phyloP scores from a whole-genome alignment of 2,797 vertebrate species.

The Fundulus diaphanus region DNA sequence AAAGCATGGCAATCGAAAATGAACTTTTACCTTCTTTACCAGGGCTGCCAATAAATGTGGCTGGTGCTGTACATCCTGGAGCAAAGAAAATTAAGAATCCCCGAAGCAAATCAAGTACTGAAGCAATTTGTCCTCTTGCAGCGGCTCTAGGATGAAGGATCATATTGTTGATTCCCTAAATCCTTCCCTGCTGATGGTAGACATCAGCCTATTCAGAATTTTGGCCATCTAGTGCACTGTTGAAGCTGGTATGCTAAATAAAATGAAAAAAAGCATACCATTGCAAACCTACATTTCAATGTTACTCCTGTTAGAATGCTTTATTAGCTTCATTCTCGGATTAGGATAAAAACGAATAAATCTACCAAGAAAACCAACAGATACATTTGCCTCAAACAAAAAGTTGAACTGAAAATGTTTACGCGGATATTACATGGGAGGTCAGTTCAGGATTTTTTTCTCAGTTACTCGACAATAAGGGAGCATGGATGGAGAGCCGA shows the following conservation, averaged over 20 bases:
- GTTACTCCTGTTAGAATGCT: slow-evolving; percentile 3
- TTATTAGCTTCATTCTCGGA: neutral
- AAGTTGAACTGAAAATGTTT: neutral
- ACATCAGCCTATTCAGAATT: slow-evolving; percentile 1
- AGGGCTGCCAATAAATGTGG: neutral
- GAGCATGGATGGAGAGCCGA: slow-evolving; percentile 17
- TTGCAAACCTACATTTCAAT: neutral
- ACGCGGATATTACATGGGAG: slow-evolving; percentile 34
- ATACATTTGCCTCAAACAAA: neutral
- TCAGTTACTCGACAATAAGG: neutral
- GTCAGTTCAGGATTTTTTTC: slow-evolving; percentile 14
- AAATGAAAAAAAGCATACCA: too few species aligned
- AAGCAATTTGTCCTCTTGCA: neutral
- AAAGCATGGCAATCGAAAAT: neutral
- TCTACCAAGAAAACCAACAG: neutral
- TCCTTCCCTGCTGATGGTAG: neutral
- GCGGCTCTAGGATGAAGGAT: too few species aligned
- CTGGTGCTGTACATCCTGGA: neutral
- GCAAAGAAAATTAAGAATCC: neutral
- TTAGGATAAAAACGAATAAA: slow-evolving; percentile 16
- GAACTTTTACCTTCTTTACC: neutral
- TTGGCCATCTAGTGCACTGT: neutral
- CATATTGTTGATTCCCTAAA: too few species aligned
- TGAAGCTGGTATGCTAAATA: neutral
- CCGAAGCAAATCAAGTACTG: neutral